Percentiles rank a stretch among this genome's conserved stretches.
These are phyloP conservation scores for Dinoponera quadriceps DNA, from an alignment of 1,140 invertebrate species.

Conservation along the genomic window DNA sequence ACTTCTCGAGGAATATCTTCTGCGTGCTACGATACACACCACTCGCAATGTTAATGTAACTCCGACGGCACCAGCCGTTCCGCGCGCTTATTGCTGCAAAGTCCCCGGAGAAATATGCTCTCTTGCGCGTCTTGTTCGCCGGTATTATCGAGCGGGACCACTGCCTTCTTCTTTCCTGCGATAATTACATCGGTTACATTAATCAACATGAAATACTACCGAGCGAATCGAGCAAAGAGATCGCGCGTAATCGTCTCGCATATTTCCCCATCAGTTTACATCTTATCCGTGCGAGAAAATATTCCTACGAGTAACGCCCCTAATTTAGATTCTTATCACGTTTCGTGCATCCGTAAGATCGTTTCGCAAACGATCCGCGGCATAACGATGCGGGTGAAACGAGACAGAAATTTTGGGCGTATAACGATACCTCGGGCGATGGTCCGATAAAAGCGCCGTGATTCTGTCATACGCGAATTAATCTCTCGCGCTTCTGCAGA, in stretches of 20 bases:
- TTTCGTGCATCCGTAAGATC: no score
- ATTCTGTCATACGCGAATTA: constrained; percentile 9
- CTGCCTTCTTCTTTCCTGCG: not conserved
- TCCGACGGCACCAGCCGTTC: constrained; percentile 7
- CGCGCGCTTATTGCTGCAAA: constrained; percentile 7
- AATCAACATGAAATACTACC: not conserved
- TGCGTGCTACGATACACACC: not conserved
- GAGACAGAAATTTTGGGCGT: no score
- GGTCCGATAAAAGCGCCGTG: not conserved
- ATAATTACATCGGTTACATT: constrained; percentile 19
- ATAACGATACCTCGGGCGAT: constrained; percentile 4
- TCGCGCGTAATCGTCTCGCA: no score
- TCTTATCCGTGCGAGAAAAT: no score
- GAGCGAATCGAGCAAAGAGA: no score
- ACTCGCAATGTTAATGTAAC: constrained; percentile 6
- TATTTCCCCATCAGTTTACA: no score
- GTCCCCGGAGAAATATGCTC: constrained; percentile 39
- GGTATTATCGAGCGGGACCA: not conserved
- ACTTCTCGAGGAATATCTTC: constrained; percentile 17
- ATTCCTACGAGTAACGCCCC: no score
- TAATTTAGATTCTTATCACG: no score
- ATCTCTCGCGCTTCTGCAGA: constrained; percentile 85
- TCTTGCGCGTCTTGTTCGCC: constrained; percentile 14
- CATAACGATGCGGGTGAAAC: no score
- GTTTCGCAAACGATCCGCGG: no score